Percentiles rank a stretch among this genome's conserved stretches.
Conservation (phyloP, 2,797 vertebrate genomes). For the Scyliorhinus canicula region DNA sequence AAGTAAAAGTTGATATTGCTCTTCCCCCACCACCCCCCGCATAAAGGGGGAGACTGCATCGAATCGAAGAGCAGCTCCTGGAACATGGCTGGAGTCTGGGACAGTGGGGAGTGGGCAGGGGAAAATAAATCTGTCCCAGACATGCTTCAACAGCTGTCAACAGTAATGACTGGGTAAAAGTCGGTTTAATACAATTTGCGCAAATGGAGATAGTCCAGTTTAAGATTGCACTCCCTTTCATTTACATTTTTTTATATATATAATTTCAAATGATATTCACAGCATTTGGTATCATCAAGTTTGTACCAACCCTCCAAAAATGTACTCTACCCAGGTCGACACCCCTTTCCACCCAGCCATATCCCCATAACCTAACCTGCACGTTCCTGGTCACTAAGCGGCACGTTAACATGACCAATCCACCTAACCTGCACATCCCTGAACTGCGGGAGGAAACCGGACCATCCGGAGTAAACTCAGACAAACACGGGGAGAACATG, state of each 20-base stretch:
- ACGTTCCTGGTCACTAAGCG: too few species aligned
- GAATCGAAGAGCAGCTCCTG: constrained; percentile 50
- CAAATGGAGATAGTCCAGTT: constrained; percentile 66
- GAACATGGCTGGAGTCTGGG: constrained; percentile 30
- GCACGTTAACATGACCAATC: too few species aligned
- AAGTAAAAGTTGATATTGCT: constrained; percentile 39
- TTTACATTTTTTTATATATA: constrained; percentile 72
- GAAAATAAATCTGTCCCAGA: constrained; percentile 48
- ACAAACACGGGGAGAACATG: too few species aligned
- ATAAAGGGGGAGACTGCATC: constrained; percentile 49
- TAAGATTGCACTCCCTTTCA: constrained; percentile 72
- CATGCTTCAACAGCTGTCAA: constrained; percentile 51
- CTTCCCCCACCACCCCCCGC: constrained; percentile 42
- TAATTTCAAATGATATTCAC: constrained; percentile 87
- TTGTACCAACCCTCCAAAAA: too few species aligned
- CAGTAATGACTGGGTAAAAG: constrained; percentile 29
- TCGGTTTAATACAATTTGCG: constrained; percentile 59
- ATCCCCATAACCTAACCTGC: too few species aligned
- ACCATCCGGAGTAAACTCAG: too few species aligned
- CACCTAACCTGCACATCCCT: too few species aligned
- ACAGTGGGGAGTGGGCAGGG: constrained; percentile 43
- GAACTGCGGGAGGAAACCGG: too few species aligned
- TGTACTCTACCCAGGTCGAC: too few species aligned
- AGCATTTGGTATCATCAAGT: too few species aligned
- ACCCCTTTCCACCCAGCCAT: too few species aligned